Evolutionary conservation across 1,140 invertebrate genomes (phyloP), one percentile per base, ranked within the genome.

Genomic region (Drosophila azteca): DNA sequence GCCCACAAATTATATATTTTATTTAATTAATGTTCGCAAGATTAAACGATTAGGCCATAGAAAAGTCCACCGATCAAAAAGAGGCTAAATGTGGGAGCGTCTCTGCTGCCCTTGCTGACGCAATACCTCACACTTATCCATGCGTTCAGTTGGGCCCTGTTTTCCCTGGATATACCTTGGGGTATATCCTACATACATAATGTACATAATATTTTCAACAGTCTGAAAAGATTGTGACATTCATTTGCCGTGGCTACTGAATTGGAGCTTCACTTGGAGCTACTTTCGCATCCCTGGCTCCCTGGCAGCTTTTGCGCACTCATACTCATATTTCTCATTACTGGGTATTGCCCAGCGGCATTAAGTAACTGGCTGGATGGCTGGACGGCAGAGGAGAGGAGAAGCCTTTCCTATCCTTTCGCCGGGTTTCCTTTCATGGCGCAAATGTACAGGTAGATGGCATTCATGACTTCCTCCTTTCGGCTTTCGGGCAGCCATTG

Each of bases 381-480:
- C 64, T 68, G 53, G 64, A 48, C 65, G 53, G 64, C 51, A 62
- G 49, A 20, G 17, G 17, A 20, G 17, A 49, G 60, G 51, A 64
- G 49, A 46, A 69, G 55, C 70, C 61, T 52, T 79, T 57, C 71
- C 24, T 31, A 22, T 22, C 50, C 64, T 54, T 68, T 69, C 66
- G 24, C 24, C 54, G 41, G 43, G 43, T 71, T 44, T 66, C 17
- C 35, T 44, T 53, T 54, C 66, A 64, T 60, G 61, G 24, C 46
- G 51, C 45, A 75, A 85, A 77, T 80, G 67, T 81, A 69, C 81
- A 84, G 81, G 81, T 87, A 81, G 73, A 65, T 84, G 74, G 82
- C 81, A 84, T 84, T 84, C 82, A 84, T 84, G 80, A 60, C 77
- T 77, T 84, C 77, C 80, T 85, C 71, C 52, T 59, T 74, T 64